phyloP scores from a whole-genome alignment of 2,888 invertebrate species.

The Idaea aversata region DNA sequence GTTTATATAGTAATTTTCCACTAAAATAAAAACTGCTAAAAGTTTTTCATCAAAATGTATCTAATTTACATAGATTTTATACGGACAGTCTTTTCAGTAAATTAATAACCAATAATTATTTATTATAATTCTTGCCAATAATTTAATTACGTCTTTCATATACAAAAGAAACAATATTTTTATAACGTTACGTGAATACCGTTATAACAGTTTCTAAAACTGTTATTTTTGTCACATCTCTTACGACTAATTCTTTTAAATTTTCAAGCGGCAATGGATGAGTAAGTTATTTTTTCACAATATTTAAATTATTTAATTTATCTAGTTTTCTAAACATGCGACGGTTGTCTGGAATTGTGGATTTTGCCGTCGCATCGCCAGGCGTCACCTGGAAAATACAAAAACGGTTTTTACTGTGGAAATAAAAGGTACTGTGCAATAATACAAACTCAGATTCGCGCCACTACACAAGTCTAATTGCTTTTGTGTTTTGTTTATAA shows the following conservation, averaged over 20 bases:
- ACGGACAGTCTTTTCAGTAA: constrained; percentile 35
- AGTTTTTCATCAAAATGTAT: background rate
- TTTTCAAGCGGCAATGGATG: background rate
- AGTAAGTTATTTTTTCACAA: no score
- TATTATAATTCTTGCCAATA: background rate
- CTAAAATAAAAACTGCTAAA: background rate
- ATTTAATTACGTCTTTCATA: background rate
- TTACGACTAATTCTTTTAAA: background rate
- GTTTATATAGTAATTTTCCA: no score
- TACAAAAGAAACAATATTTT: background rate
- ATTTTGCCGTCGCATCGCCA: constrained; percentile 67
- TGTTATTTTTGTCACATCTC: background rate
- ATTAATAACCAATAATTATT: constrained; percentile 15
- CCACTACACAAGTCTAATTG: no score
- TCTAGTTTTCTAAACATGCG: constrained; percentile 57
- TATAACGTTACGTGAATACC: background rate
- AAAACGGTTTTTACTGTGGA: background rate
- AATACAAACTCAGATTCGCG: no score
- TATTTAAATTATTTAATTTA: constrained; percentile 1
- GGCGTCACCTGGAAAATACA: constrained; percentile 64
- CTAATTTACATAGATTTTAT: background rate
- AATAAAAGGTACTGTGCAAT: no score
- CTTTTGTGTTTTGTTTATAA: no score
- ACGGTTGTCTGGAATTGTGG: constrained; percentile 71
- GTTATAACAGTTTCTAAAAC: background rate